phyloP scores from a whole-genome alignment of 2,888 invertebrate species.

The Drosophila neotestacea region DNA sequence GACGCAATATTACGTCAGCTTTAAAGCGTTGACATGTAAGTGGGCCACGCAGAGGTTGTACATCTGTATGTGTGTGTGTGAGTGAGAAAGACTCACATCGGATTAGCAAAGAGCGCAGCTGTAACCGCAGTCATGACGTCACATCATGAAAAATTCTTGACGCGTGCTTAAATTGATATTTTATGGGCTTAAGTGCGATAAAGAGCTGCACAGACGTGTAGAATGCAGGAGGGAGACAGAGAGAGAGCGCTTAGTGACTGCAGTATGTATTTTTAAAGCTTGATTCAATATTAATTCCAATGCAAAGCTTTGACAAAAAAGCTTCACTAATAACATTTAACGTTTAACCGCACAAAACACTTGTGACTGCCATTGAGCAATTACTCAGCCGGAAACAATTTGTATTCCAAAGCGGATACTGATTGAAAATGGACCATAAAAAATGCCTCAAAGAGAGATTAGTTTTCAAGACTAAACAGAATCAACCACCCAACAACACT shows the following conservation, averaged over 20 bases:
- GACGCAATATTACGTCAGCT: slow-evolving; percentile 50
- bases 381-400: slow-evolving; percentile 74
- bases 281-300: slow-evolving; percentile 33
- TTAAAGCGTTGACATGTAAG: slow-evolving; percentile 36
- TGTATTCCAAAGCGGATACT: slow-evolving; percentile 53
- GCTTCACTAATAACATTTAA: slow-evolving; percentile 30
- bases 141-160: slow-evolving; percentile 36
- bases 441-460: slow-evolving; percentile 8
- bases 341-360: slow-evolving; percentile 14
- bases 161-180: slow-evolving; percentile 49
- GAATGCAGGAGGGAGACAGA: not conserved
- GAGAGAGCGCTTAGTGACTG: slow-evolving; percentile 2
- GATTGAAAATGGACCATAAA: slow-evolving; percentile 21
- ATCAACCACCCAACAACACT: slow-evolving; percentile 10
- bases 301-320: slow-evolving; percentile 38
- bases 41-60: slow-evolving; percentile 48
- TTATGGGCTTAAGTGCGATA: slow-evolving; percentile 13
- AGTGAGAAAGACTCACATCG: not conserved
- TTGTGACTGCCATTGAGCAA: slow-evolving; percentile 39
- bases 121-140: slow-evolving; percentile 27
- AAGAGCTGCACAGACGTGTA: not conserved
- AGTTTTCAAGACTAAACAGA: slow-evolving; percentile 16
- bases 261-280: slow-evolving; percentile 41
- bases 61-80: slow-evolving; percentile 10
- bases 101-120: slow-evolving; percentile 42